A percentile compares a stretch with the other conserved stretches of the same genome.
These are phyloP conservation scores for Sarcophaga carnaria DNA, from an alignment of 2,888 invertebrate species.

Conservation along the genomic window DNA sequence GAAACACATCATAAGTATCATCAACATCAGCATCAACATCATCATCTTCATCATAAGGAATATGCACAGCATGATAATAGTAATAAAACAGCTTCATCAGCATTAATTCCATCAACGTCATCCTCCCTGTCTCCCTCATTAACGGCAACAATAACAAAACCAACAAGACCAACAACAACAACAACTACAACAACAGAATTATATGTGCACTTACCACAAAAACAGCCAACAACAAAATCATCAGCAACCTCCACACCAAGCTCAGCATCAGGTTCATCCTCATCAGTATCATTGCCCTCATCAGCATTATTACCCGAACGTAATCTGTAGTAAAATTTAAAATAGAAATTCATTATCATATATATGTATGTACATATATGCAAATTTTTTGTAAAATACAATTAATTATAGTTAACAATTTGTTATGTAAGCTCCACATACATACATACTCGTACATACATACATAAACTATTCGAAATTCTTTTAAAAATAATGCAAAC, in stretches of 20 bases:
- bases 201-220: constrained; percentile 39
- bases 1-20: constrained; percentile 49
- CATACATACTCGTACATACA: not conserved
- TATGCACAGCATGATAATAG: constrained; percentile 29
- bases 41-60: not conserved
- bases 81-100: constrained; percentile 55
- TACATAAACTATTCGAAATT: not conserved
- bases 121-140: constrained; percentile 27
- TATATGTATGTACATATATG: constrained; percentile 21
- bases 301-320: constrained; percentile 42
- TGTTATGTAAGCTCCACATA: constrained; percentile 41
- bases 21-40: constrained; percentile 10
- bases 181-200: constrained; percentile 43
- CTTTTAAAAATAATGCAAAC: not conserved
- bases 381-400: constrained; percentile 56
- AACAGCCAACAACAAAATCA: constrained; percentile 32
- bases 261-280: constrained; percentile 33
- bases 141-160: constrained; percentile 26
- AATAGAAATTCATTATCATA: constrained; percentile 44
- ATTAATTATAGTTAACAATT: constrained; percentile 46
- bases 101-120: constrained; percentile 16
- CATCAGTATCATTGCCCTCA: constrained; percentile 32
- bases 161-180: constrained; percentile 33
- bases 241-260: constrained; percentile 16
- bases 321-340: constrained; percentile 64